Evolutionary conservation across 2,888 invertebrate species (phyloP), one percentile per base, ranked within the genome.

Genomic region (Euzetes globulus): DNA sequence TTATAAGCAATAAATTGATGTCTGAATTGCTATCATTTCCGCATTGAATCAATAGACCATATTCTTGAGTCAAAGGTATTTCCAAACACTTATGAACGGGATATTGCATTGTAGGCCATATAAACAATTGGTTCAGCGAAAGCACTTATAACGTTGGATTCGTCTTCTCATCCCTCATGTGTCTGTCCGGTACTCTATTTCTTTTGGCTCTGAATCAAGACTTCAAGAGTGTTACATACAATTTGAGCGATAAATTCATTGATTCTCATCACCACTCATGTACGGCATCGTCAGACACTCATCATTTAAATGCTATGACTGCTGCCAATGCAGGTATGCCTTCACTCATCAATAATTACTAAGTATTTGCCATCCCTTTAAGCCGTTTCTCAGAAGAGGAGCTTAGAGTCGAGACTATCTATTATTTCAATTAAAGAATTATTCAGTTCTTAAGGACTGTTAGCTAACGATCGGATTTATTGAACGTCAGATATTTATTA

Each of bases 101-200:
- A 22, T 22, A 55, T 55, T 55, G n/a, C 9, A 19, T 55, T 52
- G 19, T 7, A 63, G 63, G 63, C 13, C 37, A 63, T 63, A 33
- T 63, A 63, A 63, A 63, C 63, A 63, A 63, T 63, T 63, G 29
- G 33, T 63, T 63, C n/a, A 37, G 1, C 33, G 25, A 63, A 63
- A 63, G 17, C 33, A 63, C 15, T 63, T 63, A 33, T 63, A 29
- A 63, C 33, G 29, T 33, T 9, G 63, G 63, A 29, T 63, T 63
- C 63, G 27, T 63, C 9, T 63, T 63, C 63, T 63, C 63, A 63
- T 9, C 33, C n/a, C 29, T 63, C 7, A 33, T 13, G 17, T 63
- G 63, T 37, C 19, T 63, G 17, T 33, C 19, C 29, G 63, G 33
- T 27, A 33, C n/a, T 33, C 37, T 63, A 63, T 29, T 29, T 6